A percentile compares a stretch with the other conserved stretches of the same genome.
These are phyloP conservation scores for Lithobates sylvaticus DNA, from an alignment of 2,797 vertebrate genomes.

Conservation along the genomic window DNA sequence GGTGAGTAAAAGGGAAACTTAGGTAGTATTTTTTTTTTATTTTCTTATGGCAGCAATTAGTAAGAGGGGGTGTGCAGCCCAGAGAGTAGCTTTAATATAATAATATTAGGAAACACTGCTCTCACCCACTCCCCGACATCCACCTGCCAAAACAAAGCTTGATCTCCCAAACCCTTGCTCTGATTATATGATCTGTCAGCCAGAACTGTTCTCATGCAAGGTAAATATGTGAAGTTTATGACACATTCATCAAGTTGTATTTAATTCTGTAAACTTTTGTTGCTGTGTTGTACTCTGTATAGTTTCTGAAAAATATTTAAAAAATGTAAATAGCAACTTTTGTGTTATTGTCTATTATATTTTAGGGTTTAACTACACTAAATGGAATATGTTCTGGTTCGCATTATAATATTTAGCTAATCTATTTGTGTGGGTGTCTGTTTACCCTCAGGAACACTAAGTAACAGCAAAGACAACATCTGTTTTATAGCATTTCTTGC, in stretches of 20 bases:
- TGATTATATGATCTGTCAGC: neutral
- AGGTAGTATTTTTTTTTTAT: no score
- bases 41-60: neutral
- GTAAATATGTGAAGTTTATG: neutral
- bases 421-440: neutral
- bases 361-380: neutral
- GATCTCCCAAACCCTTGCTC: neutral
- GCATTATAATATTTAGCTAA: neutral
- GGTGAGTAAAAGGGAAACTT: neutral
- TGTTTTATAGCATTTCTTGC: constrained; percentile 14
- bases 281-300: neutral
- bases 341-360: neutral
- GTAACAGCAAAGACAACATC: neutral
- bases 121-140: neutral
- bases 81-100: neutral
- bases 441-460: constrained; percentile 6
- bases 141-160: neutral
- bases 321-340: neutral
- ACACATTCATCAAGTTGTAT: neutral
- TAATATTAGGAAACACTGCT: neutral
- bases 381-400: neutral
- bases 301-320: neutral
- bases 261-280: neutral
- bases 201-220: neutral
- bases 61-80: neutral